Conservation (phyloP, 2,113 vertebrate species). For the Heptranchias perlo region DNA sequence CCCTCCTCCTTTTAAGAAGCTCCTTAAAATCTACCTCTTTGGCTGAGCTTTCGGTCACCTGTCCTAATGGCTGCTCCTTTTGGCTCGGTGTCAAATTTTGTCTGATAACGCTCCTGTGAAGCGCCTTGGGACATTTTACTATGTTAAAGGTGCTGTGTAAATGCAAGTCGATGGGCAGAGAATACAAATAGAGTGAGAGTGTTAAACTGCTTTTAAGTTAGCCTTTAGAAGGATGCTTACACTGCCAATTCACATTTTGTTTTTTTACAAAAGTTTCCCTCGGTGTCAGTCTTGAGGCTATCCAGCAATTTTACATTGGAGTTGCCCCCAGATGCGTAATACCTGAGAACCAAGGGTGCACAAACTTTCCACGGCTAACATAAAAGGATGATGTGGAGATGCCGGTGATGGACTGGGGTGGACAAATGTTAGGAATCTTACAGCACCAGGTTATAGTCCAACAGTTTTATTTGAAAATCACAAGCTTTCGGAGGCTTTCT, state of each 20-base stretch:
- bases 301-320: background rate
- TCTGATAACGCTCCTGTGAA: no score
- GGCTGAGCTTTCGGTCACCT: background rate
- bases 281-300: background rate
- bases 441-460: no score
- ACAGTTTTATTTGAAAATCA: no score
- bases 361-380: background rate
- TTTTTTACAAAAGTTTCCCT: background rate
- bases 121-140: background rate
- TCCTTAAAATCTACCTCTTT: background rate
- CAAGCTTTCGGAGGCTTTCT: no score
- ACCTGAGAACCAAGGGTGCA: background rate
- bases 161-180: background rate
- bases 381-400: no score
- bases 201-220: background rate
- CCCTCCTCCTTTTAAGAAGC: no score
- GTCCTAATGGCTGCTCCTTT: no score
- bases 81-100: no score
- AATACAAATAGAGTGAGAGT: background rate
- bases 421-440: no score
- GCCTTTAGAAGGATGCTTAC: background rate
- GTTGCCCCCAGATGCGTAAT: background rate
- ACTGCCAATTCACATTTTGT: background rate
- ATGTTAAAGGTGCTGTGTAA: background rate
- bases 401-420: no score